Base-by-base conservation (phyloP, 2,797 vertebrate genomes). In the Peromyscus attwateri region DNA sequence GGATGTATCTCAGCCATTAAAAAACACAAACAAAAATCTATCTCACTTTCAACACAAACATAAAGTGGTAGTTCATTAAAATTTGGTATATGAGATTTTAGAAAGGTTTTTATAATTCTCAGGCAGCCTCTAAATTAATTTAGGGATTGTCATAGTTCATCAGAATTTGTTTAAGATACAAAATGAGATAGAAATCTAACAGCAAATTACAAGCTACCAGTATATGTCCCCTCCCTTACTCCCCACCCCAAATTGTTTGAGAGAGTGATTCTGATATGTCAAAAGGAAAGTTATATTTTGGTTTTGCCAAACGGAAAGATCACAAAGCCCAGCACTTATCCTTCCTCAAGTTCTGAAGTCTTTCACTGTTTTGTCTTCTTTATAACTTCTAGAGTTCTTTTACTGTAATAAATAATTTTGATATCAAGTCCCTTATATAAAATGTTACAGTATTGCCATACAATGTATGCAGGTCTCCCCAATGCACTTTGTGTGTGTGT, bases 81-180 rank as follows among this genome's bases (percentile, higher is more conserved):
- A 11, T 68, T 66, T 37, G 43, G 52, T 23, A 21, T n/a, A 55
- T 82, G 9, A 92, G 57, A 80, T 73, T 62, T 82, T 92, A 73
- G 43, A 87, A 76, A 89, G 12, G 9, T 55, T 4, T 55, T 90
- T 81, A 57, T 55, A 84, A 92, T 84, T 84, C 55, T 4, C 66
- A 94, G 71, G 57, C 31, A 40, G 9, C 19, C 11, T 43, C 73
- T 25, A 46, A 75, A 93, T 84, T 94, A 82, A 91, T 66, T 93
- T 80, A 79, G 55, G 91, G 83, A 57, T 82, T 87, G 11, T 75
- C 27, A 46, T 64, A 80, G 88, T 88, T 87, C 80, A 77, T 43
- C 31, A 95, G 82, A 66, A 75, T 9, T 52, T 85, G 8, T 66
- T 75, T 89, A 83, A 90, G 2, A 31, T 90, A 62, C n/a, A 27